These are phyloP conservation scores for Corydoras sp. DNA, from an alignment of 2,113 vertebrate species.

Conservation along the genomic window DNA sequence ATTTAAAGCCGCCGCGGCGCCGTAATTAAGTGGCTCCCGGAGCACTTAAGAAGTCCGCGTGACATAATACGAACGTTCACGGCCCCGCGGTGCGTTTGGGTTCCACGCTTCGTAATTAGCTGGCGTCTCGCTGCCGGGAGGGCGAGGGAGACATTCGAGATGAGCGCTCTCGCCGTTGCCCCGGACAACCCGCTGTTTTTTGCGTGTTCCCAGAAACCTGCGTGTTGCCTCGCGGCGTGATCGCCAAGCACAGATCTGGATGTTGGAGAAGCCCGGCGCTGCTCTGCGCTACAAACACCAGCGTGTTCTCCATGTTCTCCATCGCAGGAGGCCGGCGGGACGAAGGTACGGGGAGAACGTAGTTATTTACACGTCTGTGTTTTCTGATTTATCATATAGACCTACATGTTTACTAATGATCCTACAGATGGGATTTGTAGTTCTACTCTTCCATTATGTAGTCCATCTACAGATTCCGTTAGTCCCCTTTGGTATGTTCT, in stretches of 20 bases:
- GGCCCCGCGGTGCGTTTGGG: constrained; percentile 15
- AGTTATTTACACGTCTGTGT: too few relatives aligned
- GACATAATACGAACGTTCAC: constrained; percentile 27
- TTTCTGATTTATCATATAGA: too few relatives aligned
- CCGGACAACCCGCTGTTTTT: constrained; percentile 26
- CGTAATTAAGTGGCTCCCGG: constrained; percentile 27
- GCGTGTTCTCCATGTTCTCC: constrained; percentile 30
- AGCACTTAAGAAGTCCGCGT: constrained; percentile 27
- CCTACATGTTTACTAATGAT: too few relatives aligned
- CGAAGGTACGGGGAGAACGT: constrained; percentile 1
- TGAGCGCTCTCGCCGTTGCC: constrained; percentile 28
- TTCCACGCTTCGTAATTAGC: constrained; percentile 31
- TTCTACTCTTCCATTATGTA: too few relatives aligned
- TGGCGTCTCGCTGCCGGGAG: constrained; percentile 21
- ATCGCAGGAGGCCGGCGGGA: constrained; percentile 19
- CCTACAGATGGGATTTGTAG: too few relatives aligned
- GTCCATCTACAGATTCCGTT: too few relatives aligned
- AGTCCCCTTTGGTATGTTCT: too few relatives aligned
- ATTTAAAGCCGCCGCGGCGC: constrained; percentile 2
- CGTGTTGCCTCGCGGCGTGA: constrained; percentile 11
- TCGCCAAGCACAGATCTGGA: constrained; percentile 12
- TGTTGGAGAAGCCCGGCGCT: constrained; percentile 1
- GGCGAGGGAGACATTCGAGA: constrained; percentile 26
- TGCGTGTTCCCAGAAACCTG: constrained; percentile 14
- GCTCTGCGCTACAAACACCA: constrained; percentile 11